Evolutionary conservation across 2,797 vertebrate genomes (phyloP).

Genomic region (Rhinophrynus dorsalis): DNA sequence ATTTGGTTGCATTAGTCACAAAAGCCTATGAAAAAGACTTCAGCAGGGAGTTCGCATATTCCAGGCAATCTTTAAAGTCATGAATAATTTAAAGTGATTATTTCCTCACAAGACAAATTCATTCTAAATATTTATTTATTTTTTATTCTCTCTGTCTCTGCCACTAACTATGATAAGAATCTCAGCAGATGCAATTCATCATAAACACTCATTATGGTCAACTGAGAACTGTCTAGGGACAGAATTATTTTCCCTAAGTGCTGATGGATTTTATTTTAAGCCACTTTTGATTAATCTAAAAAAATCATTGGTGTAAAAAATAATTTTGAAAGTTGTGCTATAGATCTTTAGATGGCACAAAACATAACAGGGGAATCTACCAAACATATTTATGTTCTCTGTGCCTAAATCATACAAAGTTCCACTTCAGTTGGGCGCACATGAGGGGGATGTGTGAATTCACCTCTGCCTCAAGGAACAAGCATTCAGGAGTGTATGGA

Average conservation of each 20-base stretch:
- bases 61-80: conserved; percentile 45
- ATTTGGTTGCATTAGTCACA: conserved; percentile 43
- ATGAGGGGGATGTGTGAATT: too few relatives aligned
- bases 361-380: too few relatives aligned
- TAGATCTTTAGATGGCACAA: too few relatives aligned
- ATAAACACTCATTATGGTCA: conserved; percentile 62
- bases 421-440: too few relatives aligned
- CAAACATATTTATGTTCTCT: too few relatives aligned
- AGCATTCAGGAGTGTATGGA: too few relatives aligned
- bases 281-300: conserved; percentile 66
- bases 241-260: conserved; percentile 56
- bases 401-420: too few relatives aligned
- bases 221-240: conserved; percentile 56
- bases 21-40: conserved; percentile 41
- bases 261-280: conserved; percentile 62
- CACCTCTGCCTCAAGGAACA: too few relatives aligned
- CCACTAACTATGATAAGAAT: too few relatives aligned
- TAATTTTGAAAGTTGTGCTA: too few relatives aligned
- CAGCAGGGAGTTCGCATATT: conserved; percentile 38
- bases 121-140: conserved; percentile 40
- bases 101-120: conserved; percentile 39
- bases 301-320: conserved; percentile 53
- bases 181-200: conserved; percentile 55
- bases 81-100: conserved; percentile 50
- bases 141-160: too few relatives aligned